Percentiles rank a stretch among this genome's conserved stretches.
Evolutionary conservation across 92 coral and sea anemone genomes (phyloP).

Genomic region (Epizoanthus rinbou): DNA sequence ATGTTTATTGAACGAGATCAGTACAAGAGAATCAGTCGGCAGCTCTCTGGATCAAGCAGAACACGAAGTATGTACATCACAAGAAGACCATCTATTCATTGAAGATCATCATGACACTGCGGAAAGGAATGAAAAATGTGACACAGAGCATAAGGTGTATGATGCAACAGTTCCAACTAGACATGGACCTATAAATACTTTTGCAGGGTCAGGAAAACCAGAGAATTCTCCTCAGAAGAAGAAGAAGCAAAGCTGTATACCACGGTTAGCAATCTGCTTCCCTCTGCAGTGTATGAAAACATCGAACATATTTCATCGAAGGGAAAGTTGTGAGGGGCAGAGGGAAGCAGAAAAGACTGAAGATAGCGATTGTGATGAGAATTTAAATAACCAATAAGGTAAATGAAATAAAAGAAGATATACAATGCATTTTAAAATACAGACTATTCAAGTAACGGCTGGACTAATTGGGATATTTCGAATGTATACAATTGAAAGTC

Average conservation of each 20-base stretch:
- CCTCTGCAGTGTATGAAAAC: background rate
- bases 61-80: no score
- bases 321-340: background rate
- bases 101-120: background rate
- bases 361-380: no score
- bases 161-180: background rate
- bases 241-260: background rate
- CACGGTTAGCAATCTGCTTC: conserved; percentile 8
- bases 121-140: background rate
- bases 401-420: no score
- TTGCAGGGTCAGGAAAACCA: background rate
- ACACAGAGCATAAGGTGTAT: background rate
- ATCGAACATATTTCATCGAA: background rate
- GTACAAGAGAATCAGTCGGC: no score
- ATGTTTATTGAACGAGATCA: no score
- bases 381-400: no score
- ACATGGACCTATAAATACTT: background rate
- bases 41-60: no score
- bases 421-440: no score
- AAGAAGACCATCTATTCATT: no score
- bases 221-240: background rate
- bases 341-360: background rate
- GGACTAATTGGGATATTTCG: no score
- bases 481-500: no score
- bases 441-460: no score